A percentile compares a stretch with the other conserved stretches of the same genome.
These are phyloP conservation scores for Gastrophysa polygoni DNA, from an alignment of 2,888 invertebrate species.

Conservation along the genomic window DNA sequence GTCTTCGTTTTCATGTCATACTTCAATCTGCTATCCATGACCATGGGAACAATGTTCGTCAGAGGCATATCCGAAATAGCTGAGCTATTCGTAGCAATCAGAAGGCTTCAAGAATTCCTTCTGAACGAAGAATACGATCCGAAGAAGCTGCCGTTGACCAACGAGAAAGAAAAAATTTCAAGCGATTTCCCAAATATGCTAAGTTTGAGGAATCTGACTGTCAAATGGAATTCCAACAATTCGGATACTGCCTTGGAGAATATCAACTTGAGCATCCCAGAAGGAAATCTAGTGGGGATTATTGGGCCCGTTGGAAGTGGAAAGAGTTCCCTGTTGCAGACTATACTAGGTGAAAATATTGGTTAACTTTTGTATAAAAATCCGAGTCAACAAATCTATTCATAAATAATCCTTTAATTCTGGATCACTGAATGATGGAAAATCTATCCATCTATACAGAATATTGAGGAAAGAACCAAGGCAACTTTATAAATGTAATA, in stretches of 20 bases:
- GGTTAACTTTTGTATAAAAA: no score
- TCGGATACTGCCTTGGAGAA: conserved; percentile 50
- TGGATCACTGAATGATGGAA: no score
- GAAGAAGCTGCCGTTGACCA: conserved; percentile 31
- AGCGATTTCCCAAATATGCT: conserved; percentile 38
- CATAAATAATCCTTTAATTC: no score
- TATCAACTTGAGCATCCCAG: conserved; percentile 46
- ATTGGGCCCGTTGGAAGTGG: conserved; percentile 67
- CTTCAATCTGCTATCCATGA: conserved; percentile 61
- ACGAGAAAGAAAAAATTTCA: conserved; percentile 34
- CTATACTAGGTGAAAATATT: conserved; percentile 67
- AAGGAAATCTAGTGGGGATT: conserved; percentile 58
- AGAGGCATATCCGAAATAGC: conserved; percentile 59
- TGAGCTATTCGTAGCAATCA: conserved; percentile 57
- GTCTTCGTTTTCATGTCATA: conserved; percentile 64
- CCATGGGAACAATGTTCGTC: conserved; percentile 64
- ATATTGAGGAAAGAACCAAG: no score
- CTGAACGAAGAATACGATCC: conserved; percentile 48
- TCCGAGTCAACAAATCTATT: no score
- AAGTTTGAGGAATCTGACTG: conserved; percentile 45
- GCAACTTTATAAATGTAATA: no score
- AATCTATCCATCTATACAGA: no score
- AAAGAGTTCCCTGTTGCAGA: conserved; percentile 72
- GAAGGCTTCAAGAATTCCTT: conserved; percentile 55
- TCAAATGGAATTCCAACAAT: conserved; percentile 50